Evolutionary conservation across 2,113 vertebrate genomes (phyloP).

Genomic region (Dromas ardeola): DNA sequence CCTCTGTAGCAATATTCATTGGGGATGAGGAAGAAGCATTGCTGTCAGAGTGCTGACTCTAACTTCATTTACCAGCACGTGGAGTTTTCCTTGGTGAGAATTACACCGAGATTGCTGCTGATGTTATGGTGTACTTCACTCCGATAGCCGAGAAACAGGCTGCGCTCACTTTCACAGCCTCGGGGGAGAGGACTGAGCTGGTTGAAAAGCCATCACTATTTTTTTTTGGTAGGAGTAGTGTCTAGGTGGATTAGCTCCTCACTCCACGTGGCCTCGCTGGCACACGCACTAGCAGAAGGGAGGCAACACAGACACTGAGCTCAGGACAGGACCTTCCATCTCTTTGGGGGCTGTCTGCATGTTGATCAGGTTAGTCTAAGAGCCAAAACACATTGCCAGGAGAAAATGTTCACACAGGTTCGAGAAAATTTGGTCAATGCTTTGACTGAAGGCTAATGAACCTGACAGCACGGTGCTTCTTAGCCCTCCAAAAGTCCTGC

Average conservation of each 20-base stretch:
- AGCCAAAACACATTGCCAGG: neutral
- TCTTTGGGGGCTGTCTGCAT: neutral
- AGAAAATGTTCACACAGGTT: neutral
- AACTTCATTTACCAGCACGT: neutral
- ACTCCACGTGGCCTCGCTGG: neutral
- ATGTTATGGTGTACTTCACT: neutral
- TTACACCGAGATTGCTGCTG: neutral
- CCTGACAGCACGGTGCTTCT: neutral
- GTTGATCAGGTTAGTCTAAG: neutral
- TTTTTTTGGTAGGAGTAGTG: neutral
- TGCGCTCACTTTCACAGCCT: neutral
- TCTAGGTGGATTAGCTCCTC: neutral
- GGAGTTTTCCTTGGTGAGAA: neutral
- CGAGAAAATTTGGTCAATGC: neutral
- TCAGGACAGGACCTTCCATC: neutral
- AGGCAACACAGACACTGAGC: neutral
- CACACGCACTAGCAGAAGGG: fast-evolving
- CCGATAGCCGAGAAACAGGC: fast-evolving
- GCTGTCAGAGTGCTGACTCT: neutral
- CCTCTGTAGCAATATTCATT: neutral
- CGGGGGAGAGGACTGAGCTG: neutral
- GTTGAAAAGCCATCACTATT: neutral
- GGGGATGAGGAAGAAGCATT: neutral
- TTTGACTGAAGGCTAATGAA: neutral
- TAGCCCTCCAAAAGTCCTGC: neutral